Percentiles rank a stretch among this genome's conserved stretches.
Conservation (phyloP, 2,113 vertebrate genomes). For the Cavia porcellus region DNA sequence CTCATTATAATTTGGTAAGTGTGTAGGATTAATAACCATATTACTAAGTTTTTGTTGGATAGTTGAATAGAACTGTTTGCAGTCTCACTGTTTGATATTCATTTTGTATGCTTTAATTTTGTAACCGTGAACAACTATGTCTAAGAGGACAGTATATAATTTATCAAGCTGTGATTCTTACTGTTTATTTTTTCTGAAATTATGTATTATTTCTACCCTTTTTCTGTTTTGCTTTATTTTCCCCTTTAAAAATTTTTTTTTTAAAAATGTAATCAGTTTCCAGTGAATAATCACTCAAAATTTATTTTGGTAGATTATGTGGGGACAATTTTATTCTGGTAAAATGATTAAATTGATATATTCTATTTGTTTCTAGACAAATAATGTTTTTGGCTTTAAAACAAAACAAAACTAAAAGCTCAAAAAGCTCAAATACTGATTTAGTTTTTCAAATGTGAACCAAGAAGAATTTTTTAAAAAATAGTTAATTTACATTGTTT, state of each 20-base stretch:
- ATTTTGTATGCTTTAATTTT: no score
- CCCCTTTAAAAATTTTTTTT: no score
- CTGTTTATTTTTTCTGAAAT: no score
- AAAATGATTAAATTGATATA: not conserved
- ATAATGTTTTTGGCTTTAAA: not conserved
- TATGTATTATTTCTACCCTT: no score
- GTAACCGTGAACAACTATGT: no score
- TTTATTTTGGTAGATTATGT: not conserved
- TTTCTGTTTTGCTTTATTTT: no score
- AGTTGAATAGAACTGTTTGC: no score
- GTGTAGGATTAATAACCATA: no score
- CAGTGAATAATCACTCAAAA: not conserved
- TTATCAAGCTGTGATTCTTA: no score
- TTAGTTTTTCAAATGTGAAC: not conserved
- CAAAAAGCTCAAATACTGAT: not conserved
- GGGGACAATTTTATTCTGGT: not conserved
- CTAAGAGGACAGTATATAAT: no score
- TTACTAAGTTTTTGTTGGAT: no score
- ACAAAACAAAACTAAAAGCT: not conserved
- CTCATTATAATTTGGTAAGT: not conserved
- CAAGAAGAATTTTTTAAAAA: not conserved
- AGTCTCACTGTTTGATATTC: no score
- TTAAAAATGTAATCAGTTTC: not conserved
- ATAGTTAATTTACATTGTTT: not conserved
- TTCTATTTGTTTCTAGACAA: conserved; percentile 1